A percentile compares a stretch with the other conserved stretches of the same genome.
Conservation (phyloP, 2,797 vertebrate species). For the Epinephelus malabaricus region DNA sequence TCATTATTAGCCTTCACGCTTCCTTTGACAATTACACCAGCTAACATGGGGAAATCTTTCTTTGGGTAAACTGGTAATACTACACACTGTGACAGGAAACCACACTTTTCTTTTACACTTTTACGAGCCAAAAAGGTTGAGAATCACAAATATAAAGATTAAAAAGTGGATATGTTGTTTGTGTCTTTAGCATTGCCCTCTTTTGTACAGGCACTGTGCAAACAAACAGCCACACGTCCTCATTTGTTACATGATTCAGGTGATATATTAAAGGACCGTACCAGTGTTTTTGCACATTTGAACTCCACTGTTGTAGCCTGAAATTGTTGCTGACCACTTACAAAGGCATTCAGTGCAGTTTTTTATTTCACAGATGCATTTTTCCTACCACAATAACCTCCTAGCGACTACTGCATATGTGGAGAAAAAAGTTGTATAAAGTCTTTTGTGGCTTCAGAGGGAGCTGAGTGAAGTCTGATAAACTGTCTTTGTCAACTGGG, state of each 20-base stretch:
- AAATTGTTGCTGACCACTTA: neutral
- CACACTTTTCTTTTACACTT: constrained; percentile 1
- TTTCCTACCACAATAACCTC: neutral
- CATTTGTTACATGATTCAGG: constrained; percentile 3
- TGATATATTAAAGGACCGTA: constrained; percentile 28
- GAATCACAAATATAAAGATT: neutral
- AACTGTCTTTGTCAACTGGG: neutral
- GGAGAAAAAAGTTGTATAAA: neutral
- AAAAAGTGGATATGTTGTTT: constrained; percentile 4
- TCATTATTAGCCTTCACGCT: neutral
- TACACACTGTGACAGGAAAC: constrained; percentile 6
- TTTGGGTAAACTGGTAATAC: constrained; percentile 44
- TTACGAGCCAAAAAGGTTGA: neutral
- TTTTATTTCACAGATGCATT: neutral
- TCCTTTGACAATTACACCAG: constrained; percentile 13
- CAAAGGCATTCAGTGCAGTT: neutral
- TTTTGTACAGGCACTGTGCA: neutral
- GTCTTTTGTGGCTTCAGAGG: neutral
- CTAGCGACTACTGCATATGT: neutral
- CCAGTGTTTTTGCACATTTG: constrained; percentile 15
- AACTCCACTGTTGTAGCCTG: neutral
- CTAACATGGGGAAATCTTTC: constrained; percentile 23
- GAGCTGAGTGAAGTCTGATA: neutral
- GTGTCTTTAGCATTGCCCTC: neutral
- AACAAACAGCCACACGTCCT: neutral